Evolutionary conservation across 2,797 vertebrate species (phyloP), one percentile per base, ranked within the genome.

Genomic region (Toxotes lorentzi): DNA sequence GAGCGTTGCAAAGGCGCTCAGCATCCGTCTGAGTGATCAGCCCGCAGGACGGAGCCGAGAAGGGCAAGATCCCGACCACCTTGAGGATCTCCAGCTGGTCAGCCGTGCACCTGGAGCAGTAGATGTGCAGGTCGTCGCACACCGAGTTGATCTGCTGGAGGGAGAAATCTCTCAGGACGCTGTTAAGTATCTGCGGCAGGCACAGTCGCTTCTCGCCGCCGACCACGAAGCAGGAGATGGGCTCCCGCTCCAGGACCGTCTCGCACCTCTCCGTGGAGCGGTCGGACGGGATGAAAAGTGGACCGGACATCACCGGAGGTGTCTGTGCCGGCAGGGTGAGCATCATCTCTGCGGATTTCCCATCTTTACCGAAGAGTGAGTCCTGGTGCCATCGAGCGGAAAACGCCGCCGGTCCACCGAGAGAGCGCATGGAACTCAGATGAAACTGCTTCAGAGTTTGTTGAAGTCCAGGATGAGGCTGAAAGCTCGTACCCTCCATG

Each of bases 391-490:
- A 99, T 79, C 98, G 97, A 60, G 98, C 98, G 69, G 97, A 98
- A 93, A 99, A 99, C 68, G 98, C 97, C 16, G 98, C 98, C 89
- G 98, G 98, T 83, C 98, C 98, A 48, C 98, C 98, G 86, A 99
- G 95, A 4, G 98, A 99, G 95, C 96, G 97, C 97, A 97, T 98
- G 93, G 97, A 99, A 94, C 98, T 99, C 94, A 99, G 92, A 87
- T 99, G 97, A 87, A 99, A 99, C 97, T 99, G 98, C 95, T 98
- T 97, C 86, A 99, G 95, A 95, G 98, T 99, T 96, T 98, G 98
- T 91, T 99, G 97, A 92, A 99, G 96, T 95, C 98, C 97, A 73
- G 98, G 97, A 94, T 99, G 98, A 79, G 97, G 98, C 94, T 98
- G 98, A 86, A 99, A 99, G 94, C 97, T 96, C 11, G 92, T 85